These are phyloP conservation scores for Phoeniculus purpureus DNA, from an alignment of 2,797 vertebrate species.

Conservation along the genomic window DNA sequence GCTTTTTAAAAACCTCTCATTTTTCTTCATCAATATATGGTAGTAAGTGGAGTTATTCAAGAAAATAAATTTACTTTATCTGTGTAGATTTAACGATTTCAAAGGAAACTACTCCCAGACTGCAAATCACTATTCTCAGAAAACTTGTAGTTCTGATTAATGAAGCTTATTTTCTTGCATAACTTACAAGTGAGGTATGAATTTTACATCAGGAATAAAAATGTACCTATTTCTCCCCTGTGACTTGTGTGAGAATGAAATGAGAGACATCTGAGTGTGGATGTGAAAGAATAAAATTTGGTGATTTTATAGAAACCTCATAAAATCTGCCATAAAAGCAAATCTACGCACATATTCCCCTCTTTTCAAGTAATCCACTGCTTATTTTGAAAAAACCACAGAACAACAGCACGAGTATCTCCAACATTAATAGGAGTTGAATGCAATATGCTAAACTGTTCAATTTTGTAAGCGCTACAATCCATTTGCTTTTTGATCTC, in stretches of 20 bases:
- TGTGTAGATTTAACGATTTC: constrained; percentile 71
- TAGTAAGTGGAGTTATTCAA: constrained; percentile 63
- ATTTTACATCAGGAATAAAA: constrained; percentile 71
- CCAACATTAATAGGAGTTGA: constrained; percentile 12
- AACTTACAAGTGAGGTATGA: constrained; percentile 68
- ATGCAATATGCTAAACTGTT: neutral
- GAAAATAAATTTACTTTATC: constrained; percentile 54
- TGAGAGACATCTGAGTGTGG: constrained; percentile 30
- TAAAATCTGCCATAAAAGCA: constrained; percentile 52
- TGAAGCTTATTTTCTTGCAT: constrained; percentile 69
- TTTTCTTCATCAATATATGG: constrained; percentile 35
- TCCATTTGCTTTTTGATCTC: neutral
- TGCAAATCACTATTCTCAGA: constrained; percentile 64
- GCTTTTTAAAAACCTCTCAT: constrained; percentile 24
- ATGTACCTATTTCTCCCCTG: constrained; percentile 55
- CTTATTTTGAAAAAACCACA: neutral
- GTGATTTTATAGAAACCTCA: constrained; percentile 58
- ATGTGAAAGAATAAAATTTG: constrained; percentile 51
- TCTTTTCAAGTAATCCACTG: neutral
- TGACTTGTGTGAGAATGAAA: constrained; percentile 44
- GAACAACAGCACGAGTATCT: neutral
- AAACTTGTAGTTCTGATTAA: constrained; percentile 72
- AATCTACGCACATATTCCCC: neutral
- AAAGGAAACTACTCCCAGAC: constrained; percentile 67
- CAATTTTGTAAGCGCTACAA: neutral